phyloP scores from a whole-genome alignment of 2,797 vertebrate species.

The Prunella strophiata region DNA sequence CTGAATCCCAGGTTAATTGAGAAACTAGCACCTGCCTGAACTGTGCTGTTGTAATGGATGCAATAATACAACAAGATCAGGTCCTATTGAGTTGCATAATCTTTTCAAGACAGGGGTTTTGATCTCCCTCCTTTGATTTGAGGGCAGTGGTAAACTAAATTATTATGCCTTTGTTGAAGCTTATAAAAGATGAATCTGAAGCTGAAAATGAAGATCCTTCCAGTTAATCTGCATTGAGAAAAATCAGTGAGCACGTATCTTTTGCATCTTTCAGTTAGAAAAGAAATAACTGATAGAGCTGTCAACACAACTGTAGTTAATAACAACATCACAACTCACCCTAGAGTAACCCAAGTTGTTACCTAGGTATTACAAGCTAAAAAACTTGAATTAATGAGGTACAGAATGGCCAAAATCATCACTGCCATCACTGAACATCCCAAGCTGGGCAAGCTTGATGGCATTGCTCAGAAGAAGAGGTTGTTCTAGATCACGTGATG shows the following conservation, averaged over 20 bases:
- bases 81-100: conserved; percentile 83
- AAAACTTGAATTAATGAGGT: background rate
- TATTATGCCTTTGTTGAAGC: conserved; percentile 33
- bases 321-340: background rate
- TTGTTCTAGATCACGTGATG: background rate
- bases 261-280: conserved; percentile 72
- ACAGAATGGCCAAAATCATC: background rate
- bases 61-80: conserved; percentile 68
- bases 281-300: background rate
- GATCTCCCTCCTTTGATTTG: conserved; percentile 57
- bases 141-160: conserved; percentile 11
- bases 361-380: background rate
- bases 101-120: conserved; percentile 71
- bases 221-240: conserved; percentile 60
- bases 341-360: background rate
- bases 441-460: rapidly evolving
- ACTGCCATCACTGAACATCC: background rate
- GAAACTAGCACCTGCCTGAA: conserved; percentile 73
- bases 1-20: conserved; percentile 74
- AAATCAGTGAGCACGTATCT: conserved; percentile 71
- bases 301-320: background rate
- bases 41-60: conserved; percentile 59
- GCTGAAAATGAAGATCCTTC: conserved; percentile 62
- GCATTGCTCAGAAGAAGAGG: background rate
- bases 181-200: conserved; percentile 40